A percentile compares a stretch with the other conserved stretches of the same genome.
Evolutionary conservation across 2,797 vertebrate genomes (phyloP).

Genomic region (Sebastes nivosus): DNA sequence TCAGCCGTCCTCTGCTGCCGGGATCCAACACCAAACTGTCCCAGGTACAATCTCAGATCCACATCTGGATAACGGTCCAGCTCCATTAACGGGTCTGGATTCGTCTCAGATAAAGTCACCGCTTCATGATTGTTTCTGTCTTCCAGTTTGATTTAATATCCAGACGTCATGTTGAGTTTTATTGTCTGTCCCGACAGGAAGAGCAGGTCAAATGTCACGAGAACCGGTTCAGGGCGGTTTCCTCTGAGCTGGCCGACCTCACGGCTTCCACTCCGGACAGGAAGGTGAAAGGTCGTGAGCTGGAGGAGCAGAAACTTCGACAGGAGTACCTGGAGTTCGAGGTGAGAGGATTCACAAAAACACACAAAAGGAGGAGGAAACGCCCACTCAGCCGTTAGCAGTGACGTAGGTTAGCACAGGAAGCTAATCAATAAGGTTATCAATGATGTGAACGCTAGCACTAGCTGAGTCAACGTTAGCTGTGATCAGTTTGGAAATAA

Average conservation of each 20-base stretch:
- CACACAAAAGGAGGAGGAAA: too few relatives aligned
- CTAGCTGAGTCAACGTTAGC: too few relatives aligned
- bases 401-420: too few relatives aligned
- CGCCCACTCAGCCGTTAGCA: too few relatives aligned
- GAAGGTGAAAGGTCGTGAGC: conserved; percentile 91
- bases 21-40: conserved; percentile 91
- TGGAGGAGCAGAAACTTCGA: conserved; percentile 91
- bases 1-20: conserved; percentile 93
- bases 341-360: conserved; percentile 75
- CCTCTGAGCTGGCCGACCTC: conserved; percentile 88
- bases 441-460: too few relatives aligned
- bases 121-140: too few relatives aligned
- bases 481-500: too few relatives aligned
- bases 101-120: neutral
- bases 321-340: conserved; percentile 97
- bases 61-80: neutral
- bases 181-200: conserved; percentile 79
- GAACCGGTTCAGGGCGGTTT: conserved; percentile 88
- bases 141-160: neutral
- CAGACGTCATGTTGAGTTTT: neutral
- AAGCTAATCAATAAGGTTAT: too few relatives aligned
- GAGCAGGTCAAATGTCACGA: conserved; percentile 94
- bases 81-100: neutral
- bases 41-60: conserved; percentile 82
- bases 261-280: conserved; percentile 82